Percentiles rank a stretch among this genome's conserved stretches.
These are phyloP conservation scores for Hypercompe scribonia DNA, from an alignment of 2,888 invertebrate genomes.

Conservation along the genomic window DNA sequence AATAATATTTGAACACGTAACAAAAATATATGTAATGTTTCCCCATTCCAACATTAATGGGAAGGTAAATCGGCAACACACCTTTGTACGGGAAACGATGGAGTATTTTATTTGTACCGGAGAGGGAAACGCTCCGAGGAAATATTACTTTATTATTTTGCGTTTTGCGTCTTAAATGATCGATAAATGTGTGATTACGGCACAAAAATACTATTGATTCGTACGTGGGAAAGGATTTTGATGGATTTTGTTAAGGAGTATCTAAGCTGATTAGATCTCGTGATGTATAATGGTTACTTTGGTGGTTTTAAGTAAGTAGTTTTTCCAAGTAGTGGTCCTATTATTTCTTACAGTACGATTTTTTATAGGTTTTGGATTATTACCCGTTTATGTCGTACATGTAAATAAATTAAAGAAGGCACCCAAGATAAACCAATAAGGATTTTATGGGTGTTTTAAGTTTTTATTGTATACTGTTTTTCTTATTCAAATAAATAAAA, in stretches of 20 bases:
- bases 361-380: too few relatives aligned
- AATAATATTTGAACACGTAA: conserved; percentile 17
- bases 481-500: too few relatives aligned
- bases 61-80: conserved; percentile 8
- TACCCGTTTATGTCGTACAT: too few relatives aligned
- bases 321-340: too few relatives aligned
- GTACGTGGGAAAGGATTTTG: background rate
- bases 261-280: background rate
- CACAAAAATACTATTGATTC: background rate
- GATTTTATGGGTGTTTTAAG: too few relatives aligned
- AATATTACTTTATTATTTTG: conserved; percentile 14
- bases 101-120: conserved; percentile 8
- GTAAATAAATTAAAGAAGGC: too few relatives aligned
- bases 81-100: conserved; percentile 9
- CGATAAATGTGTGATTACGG: conserved; percentile 3
- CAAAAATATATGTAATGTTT: conserved; percentile 15
- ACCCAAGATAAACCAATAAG: too few relatives aligned
- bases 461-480: too few relatives aligned
- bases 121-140: background rate
- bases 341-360: too few relatives aligned
- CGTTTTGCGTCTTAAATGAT: conserved; percentile 6
- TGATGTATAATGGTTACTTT: background rate
- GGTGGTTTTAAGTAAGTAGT: background rate
- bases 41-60: conserved; percentile 10
- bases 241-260: background rate